Conservation (phyloP, 2,113 vertebrate species). For the Ammodytes marinus region DNA sequence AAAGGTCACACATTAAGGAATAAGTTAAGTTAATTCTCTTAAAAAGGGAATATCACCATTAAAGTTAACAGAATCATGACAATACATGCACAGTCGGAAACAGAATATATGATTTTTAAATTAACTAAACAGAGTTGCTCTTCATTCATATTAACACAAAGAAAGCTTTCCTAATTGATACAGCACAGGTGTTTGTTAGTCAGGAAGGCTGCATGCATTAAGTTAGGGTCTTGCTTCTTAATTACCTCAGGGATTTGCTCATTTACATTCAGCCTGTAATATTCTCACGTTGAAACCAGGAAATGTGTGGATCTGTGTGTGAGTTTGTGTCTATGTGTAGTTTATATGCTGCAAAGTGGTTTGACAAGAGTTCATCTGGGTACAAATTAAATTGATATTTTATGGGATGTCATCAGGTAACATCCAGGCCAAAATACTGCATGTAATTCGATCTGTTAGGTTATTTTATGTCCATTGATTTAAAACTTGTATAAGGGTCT, state of each 20-base stretch:
- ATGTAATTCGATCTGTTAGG: slow-evolving; percentile 56
- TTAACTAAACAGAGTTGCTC: slow-evolving; percentile 70
- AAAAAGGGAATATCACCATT: slow-evolving; percentile 14
- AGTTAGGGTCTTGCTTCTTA: slow-evolving; percentile 75
- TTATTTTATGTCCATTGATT: slow-evolving; percentile 25
- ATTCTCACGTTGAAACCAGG: slow-evolving; percentile 52
- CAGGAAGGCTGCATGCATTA: slow-evolving; percentile 72
- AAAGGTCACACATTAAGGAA: slow-evolving; percentile 40
- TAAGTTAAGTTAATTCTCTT: background rate
- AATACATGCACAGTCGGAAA: slow-evolving; percentile 58
- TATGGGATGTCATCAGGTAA: slow-evolving; percentile 70
- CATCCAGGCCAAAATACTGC: slow-evolving; percentile 57
- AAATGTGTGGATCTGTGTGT: slow-evolving; percentile 31
- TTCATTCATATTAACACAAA: slow-evolving; percentile 77
- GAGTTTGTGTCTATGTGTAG: slow-evolving; percentile 40
- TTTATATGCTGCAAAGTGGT: slow-evolving; percentile 56
- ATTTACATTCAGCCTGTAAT: slow-evolving; percentile 72
- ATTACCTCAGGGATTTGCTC: slow-evolving; percentile 82
- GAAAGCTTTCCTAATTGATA: slow-evolving; percentile 82
- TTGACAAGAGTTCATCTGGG: slow-evolving; percentile 42
- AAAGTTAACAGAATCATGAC: slow-evolving; percentile 19
- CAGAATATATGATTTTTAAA: slow-evolving; percentile 74
- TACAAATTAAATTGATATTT: slow-evolving; percentile 71
- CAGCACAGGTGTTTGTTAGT: slow-evolving; percentile 83
- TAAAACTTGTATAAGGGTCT: slow-evolving; percentile 32